These are phyloP conservation scores for Dryas iulia DNA, from an alignment of 1,140 invertebrate species.

Conservation along the genomic window DNA sequence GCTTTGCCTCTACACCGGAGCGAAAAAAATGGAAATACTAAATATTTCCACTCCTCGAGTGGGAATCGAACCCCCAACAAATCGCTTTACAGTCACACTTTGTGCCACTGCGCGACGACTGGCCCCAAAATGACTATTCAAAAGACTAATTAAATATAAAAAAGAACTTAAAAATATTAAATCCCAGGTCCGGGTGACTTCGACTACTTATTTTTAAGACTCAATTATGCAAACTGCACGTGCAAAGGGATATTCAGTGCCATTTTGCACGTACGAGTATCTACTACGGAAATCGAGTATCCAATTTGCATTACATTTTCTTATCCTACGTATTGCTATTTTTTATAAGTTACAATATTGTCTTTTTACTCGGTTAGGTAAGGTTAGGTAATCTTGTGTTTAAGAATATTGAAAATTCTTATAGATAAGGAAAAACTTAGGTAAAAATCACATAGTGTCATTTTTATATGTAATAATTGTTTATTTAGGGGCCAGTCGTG, in stretches of 20 bases:
- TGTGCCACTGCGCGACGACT: too few species aligned
- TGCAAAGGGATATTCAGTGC: conserved; percentile 9
- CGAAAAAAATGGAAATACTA: too few species aligned
- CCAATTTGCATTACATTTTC: conserved; percentile 18
- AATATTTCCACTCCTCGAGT: too few species aligned
- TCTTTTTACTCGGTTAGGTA: background rate
- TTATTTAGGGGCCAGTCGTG: too few species aligned
- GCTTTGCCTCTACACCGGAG: too few species aligned
- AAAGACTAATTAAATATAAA: background rate
- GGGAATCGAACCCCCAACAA: too few species aligned
- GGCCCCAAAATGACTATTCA: too few species aligned
- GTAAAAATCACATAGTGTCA: too few species aligned
- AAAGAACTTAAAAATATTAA: background rate
- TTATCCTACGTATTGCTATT: background rate
- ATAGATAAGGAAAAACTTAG: background rate
- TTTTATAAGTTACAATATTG: background rate
- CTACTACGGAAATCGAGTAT: conserved; percentile 14
- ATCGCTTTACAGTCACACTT: too few species aligned
- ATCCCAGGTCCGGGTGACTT: background rate
- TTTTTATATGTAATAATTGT: too few species aligned
- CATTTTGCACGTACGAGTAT: conserved; percentile 13
- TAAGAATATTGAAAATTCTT: background rate
- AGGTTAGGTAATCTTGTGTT: background rate
- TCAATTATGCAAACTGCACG: conserved; percentile 21
- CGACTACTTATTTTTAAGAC: conserved; percentile 14